These are phyloP conservation scores for Umimayanthus chanpuru DNA, from an alignment of 92 coral and sea anemone genomes.

Conservation along the genomic window DNA sequence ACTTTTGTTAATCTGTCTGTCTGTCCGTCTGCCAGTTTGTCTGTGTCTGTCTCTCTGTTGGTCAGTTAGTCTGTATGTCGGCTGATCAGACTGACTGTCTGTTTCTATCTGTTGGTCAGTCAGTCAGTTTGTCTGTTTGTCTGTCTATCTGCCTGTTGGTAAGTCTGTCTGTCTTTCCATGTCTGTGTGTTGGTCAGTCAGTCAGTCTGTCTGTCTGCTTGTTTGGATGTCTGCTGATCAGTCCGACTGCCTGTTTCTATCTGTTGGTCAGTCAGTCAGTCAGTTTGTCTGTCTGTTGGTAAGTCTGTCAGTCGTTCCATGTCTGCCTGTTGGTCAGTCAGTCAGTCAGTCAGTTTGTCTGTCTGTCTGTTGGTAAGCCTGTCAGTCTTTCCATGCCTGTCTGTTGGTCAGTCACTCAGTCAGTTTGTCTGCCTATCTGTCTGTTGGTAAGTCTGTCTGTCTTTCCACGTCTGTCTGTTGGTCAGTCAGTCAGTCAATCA, in stretches of 20 bases:
- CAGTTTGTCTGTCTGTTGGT: neutral
- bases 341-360: neutral
- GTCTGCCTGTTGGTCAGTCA: neutral
- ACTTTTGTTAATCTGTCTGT: neutral
- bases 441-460: too few species aligned
- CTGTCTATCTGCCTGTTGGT: neutral
- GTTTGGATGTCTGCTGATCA: neutral
- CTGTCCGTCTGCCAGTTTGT: neutral
- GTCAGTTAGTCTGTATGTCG: neutral
- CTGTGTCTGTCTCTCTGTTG: neutral
- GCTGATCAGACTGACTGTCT: neutral
- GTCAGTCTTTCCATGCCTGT: neutral
- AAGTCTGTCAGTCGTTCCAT: neutral
- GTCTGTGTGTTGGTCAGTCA: neutral
- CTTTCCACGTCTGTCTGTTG: too few species aligned
- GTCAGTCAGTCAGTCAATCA: neutral
- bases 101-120: neutral
- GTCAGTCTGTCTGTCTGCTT: neutral
- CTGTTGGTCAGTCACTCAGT: neutral
- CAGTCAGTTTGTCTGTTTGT: neutral
- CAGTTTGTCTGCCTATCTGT: neutral
- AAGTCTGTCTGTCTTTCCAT: too few species aligned
- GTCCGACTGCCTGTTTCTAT: neutral
- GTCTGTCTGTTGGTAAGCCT: neutral
- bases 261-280: neutral